Evolutionary conservation across 2,888 invertebrate species (phyloP).

Genomic region (Amblyteles armatorius): DNA sequence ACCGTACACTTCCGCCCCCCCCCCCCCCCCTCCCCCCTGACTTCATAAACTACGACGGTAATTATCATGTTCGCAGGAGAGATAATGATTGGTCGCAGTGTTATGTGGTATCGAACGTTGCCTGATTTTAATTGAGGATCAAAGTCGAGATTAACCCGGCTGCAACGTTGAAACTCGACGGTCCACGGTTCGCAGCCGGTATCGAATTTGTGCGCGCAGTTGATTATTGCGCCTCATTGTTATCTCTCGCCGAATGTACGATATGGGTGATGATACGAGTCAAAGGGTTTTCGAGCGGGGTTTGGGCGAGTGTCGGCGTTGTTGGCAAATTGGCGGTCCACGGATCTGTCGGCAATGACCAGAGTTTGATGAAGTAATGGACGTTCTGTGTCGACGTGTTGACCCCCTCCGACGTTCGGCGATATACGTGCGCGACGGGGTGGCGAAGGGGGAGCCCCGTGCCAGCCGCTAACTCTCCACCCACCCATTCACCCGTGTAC

Average conservation of each 20-base stretch:
- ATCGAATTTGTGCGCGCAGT: no score
- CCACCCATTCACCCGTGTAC: conserved; percentile 29
- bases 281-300: conserved; percentile 51
- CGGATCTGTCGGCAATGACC: conserved; percentile 79
- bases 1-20: background rate
- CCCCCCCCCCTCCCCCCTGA: background rate
- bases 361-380: conserved; percentile 83
- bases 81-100: no score
- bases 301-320: conserved; percentile 65
- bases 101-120: no score
- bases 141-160: no score
- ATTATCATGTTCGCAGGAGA: no score
- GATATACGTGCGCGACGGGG: conserved; percentile 36
- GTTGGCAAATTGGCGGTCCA: conserved; percentile 80
- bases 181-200: no score
- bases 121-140: no score
- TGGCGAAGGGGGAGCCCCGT: conserved; percentile 26
- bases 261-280: conserved; percentile 21
- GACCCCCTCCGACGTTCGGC: conserved; percentile 72
- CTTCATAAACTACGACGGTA: no score
- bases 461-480: conserved; percentile 47
- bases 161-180: no score
- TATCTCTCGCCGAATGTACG: conserved; percentile 4
- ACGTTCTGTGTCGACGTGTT: conserved; percentile 83
- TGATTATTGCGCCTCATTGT: background rate